Percentiles rank a stretch among this genome's conserved stretches.
Evolutionary conservation across 53 echinoderm and acorn worm genomes (phyloP).

Genomic region (Pentamera pediparva): DNA sequence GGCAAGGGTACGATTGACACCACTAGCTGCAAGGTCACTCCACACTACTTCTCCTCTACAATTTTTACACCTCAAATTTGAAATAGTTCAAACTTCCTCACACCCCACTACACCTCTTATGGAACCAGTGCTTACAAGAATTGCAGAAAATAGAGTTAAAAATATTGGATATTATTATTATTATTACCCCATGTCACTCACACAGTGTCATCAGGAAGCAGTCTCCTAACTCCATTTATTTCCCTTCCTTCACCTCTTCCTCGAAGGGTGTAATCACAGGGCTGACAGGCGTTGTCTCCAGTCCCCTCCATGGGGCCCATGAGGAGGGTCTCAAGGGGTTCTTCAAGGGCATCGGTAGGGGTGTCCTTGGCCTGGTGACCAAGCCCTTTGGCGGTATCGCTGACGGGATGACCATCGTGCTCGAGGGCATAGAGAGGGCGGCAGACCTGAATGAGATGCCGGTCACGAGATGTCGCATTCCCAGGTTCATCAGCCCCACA

Average conservation of each 20-base stretch:
- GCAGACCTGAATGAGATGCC: constrained; percentile 77
- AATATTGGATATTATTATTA: too few species aligned
- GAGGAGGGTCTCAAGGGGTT: constrained; percentile 95
- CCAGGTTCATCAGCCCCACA: constrained; percentile 80
- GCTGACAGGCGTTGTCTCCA: constrained; percentile 75
- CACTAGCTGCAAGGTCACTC: too few species aligned
- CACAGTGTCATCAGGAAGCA: too few species aligned
- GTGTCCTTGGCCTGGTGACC: constrained; percentile 78
- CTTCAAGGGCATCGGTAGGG: constrained; percentile 84
- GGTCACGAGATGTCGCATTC: constrained; percentile 66
- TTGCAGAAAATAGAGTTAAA: too few species aligned
- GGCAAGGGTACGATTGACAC: too few species aligned
- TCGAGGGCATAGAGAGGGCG: constrained; percentile 92
- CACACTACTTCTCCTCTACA: too few species aligned
- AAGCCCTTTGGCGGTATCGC: constrained; percentile 81
- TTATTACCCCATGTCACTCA: too few species aligned
- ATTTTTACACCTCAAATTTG: too few species aligned
- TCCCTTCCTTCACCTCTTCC: background rate
- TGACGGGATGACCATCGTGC: constrained; percentile 74
- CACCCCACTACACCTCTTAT: too few species aligned
- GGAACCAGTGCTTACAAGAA: too few species aligned
- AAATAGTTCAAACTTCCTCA: too few species aligned
- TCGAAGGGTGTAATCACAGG: constrained; percentile 80
- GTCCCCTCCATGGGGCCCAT: constrained; percentile 80
- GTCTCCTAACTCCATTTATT: background rate